Evolutionary conservation across 2,113 vertebrate species (phyloP).

Genomic region (Callipepla californica): DNA sequence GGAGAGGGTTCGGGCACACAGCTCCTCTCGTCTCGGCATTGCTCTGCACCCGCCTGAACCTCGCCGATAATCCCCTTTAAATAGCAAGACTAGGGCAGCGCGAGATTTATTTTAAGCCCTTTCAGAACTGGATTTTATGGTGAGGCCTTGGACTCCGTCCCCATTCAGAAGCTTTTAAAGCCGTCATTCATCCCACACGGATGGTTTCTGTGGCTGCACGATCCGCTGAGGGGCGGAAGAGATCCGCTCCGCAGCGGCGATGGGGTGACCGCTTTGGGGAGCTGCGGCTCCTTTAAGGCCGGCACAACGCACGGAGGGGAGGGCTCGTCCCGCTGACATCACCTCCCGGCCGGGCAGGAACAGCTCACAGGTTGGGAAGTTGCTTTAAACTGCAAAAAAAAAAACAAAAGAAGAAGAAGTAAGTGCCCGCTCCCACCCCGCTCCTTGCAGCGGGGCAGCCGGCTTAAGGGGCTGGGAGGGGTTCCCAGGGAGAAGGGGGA

Average conservation of each 20-base stretch:
- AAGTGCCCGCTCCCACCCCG: not conserved
- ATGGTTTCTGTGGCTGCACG: not conserved
- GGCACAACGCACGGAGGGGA: not conserved
- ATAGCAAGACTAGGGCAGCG: slow-evolving; percentile 23
- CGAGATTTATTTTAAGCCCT: slow-evolving; percentile 64
- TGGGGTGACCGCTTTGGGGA: no score
- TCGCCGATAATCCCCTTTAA: slow-evolving; percentile 57
- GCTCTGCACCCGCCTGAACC: slow-evolving; percentile 34
- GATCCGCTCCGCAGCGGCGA: not conserved
- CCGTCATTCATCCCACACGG: not conserved
- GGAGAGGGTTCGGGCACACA: not conserved
- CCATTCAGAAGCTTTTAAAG: slow-evolving; percentile 17
- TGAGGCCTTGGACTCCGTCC: slow-evolving; percentile 23
- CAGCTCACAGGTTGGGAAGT: not conserved
- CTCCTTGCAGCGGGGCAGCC: no score
- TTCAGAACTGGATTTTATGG: slow-evolving; percentile 43
- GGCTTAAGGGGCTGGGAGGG: no score
- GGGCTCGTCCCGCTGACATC: not conserved
- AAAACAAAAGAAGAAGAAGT: not conserved
- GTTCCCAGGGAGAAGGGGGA: not conserved
- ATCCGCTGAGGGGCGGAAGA: not conserved
- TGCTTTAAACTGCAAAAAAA: not conserved
- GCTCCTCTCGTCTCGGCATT: not conserved
- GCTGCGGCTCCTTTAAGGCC: slow-evolving; percentile 25
- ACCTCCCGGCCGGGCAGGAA: slow-evolving; percentile 17